Percentiles rank a stretch among this genome's conserved stretches.
These are phyloP conservation scores for Xerus inauris DNA, from an alignment of 2,113 vertebrate genomes.

Conservation along the genomic window DNA sequence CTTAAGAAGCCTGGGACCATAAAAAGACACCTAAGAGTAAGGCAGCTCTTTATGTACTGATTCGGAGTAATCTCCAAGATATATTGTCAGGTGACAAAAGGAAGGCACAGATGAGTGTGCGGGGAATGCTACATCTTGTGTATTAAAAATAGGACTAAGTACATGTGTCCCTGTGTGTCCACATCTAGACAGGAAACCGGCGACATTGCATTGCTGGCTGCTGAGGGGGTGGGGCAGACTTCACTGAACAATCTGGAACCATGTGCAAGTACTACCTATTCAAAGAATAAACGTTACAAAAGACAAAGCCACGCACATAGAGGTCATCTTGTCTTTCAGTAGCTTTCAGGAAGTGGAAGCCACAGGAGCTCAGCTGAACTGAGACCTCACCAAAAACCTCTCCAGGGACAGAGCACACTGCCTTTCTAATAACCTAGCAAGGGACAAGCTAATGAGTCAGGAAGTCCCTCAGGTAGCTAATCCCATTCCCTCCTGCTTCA, in stretches of 20 bases:
- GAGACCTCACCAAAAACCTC: not conserved
- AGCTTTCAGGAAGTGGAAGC: slow-evolving; percentile 33
- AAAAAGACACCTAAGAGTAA: slow-evolving; percentile 78
- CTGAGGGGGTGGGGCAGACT: not conserved
- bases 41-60: slow-evolving; percentile 81
- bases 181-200: not conserved
- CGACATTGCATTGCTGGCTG: not conserved
- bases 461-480: slow-evolving; percentile 47
- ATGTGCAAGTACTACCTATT: not conserved
- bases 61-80: slow-evolving; percentile 77
- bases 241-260: not conserved
- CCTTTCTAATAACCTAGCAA: not conserved
- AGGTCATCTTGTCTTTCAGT: not conserved
- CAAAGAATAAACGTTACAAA: not conserved
- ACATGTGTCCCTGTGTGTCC: not conserved
- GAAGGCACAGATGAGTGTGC: slow-evolving; percentile 49
- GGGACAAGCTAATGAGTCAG: not conserved
- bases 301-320: slow-evolving; percentile 5
- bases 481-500: not conserved
- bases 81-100: slow-evolving; percentile 79
- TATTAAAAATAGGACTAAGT: slow-evolving; percentile 61
- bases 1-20: slow-evolving; percentile 70
- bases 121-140: slow-evolving; percentile 25
- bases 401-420: not conserved
- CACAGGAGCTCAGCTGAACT: not conserved